Evolutionary conservation across 2,113 vertebrate species (phyloP).

Genomic region (Lophotis ruficrista): DNA sequence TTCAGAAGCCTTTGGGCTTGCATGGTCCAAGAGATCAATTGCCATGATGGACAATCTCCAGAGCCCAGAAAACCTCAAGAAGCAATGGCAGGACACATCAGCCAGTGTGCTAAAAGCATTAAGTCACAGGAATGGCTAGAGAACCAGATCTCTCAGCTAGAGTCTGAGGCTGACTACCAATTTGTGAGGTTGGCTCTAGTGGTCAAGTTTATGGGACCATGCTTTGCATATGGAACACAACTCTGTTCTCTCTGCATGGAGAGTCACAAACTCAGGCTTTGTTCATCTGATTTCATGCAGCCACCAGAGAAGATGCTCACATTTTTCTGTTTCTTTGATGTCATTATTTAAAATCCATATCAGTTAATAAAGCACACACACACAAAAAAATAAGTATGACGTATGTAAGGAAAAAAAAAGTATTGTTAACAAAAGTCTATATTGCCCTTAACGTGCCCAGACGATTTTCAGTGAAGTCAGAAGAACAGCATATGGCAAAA

Average conservation of each 20-base stretch:
- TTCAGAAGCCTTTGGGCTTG: background rate
- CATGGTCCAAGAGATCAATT: background rate
- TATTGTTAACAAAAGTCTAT: background rate
- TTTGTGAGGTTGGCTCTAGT: background rate
- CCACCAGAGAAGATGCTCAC: background rate
- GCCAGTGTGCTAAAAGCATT: background rate
- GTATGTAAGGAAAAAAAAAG: background rate
- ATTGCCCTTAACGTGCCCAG: background rate
- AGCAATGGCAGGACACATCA: background rate
- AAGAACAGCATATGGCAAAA: background rate
- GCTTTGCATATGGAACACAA: background rate
- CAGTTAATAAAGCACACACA: background rate
- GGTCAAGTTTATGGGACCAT: background rate
- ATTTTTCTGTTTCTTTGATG: background rate
- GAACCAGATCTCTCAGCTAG: background rate
- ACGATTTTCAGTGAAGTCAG: background rate
- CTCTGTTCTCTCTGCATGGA: background rate
- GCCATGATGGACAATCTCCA: background rate
- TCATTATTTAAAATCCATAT: background rate
- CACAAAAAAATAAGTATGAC: background rate
- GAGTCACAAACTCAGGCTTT: background rate
- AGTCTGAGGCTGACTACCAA: background rate
- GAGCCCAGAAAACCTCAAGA: background rate
- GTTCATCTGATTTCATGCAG: background rate
- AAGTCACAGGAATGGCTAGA: background rate